Percentiles rank a stretch among this genome's conserved stretches.
Evolutionary conservation across 2,797 vertebrate genomes (phyloP).

Genomic region (Cossypha caffra): DNA sequence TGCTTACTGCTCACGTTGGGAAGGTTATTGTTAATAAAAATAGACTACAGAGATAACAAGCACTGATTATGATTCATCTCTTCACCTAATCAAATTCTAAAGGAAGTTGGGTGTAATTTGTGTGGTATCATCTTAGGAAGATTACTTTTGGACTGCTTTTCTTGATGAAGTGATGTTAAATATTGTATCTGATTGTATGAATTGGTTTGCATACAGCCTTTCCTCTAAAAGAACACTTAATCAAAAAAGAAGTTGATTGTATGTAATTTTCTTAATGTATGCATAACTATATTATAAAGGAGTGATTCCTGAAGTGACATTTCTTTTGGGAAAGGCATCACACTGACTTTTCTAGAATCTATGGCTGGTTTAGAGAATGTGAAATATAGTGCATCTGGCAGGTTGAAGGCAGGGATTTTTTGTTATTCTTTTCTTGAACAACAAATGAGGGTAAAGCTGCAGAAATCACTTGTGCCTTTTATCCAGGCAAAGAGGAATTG

Average conservation of each 20-base stretch:
- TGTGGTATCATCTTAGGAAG: not conserved
- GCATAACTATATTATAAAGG: not conserved
- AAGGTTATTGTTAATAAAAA: constrained; percentile 26
- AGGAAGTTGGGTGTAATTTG: not conserved
- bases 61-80: not conserved
- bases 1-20: not conserved
- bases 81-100: not conserved
- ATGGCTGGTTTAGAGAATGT: not conserved
- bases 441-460: not conserved
- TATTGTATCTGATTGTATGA: not conserved
- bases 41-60: not conserved
- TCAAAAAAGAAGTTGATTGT: not conserved
- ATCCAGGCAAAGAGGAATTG: not conserved
- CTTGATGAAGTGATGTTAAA: not conserved
- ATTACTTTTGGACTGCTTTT: not conserved
- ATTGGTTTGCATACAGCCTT: not conserved
- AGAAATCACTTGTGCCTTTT: not conserved
- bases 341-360: not conserved
- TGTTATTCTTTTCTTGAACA: not conserved
- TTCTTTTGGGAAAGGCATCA: not conserved
- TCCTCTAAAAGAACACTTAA: not conserved
- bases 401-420: not conserved
- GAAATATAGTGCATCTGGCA: not conserved
- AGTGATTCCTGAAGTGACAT: not conserved
- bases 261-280: not conserved